Evolutionary conservation across 2,113 vertebrate genomes (phyloP), one percentile per base, ranked within the genome.

Genomic region (Saguinus imperator): DNA sequence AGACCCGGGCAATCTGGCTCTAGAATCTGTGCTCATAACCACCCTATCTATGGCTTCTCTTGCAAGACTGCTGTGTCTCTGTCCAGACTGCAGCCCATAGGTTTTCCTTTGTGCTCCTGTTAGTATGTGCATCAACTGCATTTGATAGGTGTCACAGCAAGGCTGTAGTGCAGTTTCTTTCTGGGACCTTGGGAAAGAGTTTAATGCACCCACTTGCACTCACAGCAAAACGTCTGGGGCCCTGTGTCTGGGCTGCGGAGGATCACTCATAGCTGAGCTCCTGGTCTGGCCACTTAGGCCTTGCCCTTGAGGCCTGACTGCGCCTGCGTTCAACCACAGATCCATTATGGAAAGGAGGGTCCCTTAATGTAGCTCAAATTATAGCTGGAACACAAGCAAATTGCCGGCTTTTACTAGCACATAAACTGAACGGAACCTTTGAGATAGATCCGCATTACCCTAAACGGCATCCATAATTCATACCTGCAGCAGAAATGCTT

Each of bases 401-500:
- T 98, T 98, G 98, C 98, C 97, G 89, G 97, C 98, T 98, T 99
- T 99, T 98, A 98, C 98, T 98, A 98, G 98, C 98, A 86, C 98
- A 99, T 99, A 99, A 98, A 98, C 98, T 96, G 97, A 95, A 98
- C 97, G 97, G 98, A 98, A 98, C 98, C 98, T 98, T 95, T 98
- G 98, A 98, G 98, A 98, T 98, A 98, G 98, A 98, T 98, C 98
- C 97, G 98, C 98, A 97, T 98, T 98, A 99, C 98, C 98, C 99
- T 99, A 99, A 99, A 99, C 97, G 97, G 92, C 98, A 99, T 99
- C 98, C 99, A 99, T 99, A 99, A 99, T 99, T 99, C 98, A 99
- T 99, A 98, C 96, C 93, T 98, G 98, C 98, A 97, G 98, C 98
- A 98, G 99, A 98, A 99, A 98, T 98, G 98, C 99, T 99, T 99